phyloP scores from a whole-genome alignment of 2,797 vertebrate species.

The Oryzias sinensis region DNA sequence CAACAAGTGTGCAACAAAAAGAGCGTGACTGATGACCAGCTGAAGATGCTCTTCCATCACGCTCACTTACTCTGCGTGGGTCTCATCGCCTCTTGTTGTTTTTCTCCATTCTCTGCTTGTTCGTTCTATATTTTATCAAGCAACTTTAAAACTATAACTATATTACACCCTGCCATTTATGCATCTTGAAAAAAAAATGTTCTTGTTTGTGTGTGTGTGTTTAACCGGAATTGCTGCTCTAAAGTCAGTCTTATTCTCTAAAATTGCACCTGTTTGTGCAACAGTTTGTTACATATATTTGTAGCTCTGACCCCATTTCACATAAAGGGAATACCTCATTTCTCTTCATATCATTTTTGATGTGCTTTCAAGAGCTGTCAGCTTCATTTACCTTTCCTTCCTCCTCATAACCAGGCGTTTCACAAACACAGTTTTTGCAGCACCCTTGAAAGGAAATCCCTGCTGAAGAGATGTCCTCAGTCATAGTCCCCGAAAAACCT shows the following conservation, averaged over 20 bases:
- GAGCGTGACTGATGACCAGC: slow-evolving; percentile 28
- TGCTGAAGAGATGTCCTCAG: slow-evolving; percentile 77
- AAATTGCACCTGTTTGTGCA: background rate
- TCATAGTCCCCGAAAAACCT: slow-evolving; percentile 67
- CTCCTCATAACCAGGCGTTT: background rate
- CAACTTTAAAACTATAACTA: background rate
- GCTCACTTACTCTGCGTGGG: slow-evolving; percentile 6
- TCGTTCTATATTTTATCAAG: background rate
- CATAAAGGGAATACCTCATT: background rate
- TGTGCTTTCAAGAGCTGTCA: slow-evolving; percentile 5
- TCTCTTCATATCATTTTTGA: background rate
- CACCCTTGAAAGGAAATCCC: slow-evolving; percentile 67
- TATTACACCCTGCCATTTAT: no score
- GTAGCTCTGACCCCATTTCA: background rate
- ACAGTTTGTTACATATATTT: background rate
- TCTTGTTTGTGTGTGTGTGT: background rate
- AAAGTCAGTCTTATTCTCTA: background rate
- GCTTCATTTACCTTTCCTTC: slow-evolving; percentile 8
- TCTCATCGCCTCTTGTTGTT: slow-evolving; percentile 9
- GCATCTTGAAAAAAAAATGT: background rate
- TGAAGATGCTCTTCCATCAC: slow-evolving; percentile 12
- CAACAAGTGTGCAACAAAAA: slow-evolving; percentile 59
- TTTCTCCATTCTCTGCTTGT: background rate
- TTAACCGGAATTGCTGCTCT: background rate
- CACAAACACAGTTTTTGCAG: slow-evolving; percentile 6